Evolutionary conservation across 2,888 invertebrate species (phyloP).

Genomic region (Notodonta ziczac): DNA sequence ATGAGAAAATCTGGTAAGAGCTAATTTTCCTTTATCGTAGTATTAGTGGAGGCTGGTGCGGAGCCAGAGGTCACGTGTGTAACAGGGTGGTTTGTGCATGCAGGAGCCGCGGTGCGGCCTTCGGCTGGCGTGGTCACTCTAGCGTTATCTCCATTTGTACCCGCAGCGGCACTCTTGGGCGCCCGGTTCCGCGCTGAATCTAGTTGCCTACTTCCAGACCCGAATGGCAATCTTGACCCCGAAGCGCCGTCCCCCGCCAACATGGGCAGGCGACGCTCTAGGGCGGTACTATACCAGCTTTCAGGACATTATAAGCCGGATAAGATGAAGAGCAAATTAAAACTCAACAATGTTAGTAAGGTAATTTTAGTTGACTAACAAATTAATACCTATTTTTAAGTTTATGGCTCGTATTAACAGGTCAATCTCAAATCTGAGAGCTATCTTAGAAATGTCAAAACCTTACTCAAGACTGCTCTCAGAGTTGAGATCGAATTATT

Average conservation of each 20-base stretch:
- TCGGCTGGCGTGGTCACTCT: constrained; percentile 85
- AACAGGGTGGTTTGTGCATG: constrained; percentile 82
- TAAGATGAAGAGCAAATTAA: constrained; percentile 96
- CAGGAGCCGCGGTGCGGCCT: constrained; percentile 85
- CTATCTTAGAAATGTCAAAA: too few species aligned
- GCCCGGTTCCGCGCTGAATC: constrained; percentile 92
- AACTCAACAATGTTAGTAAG: constrained; percentile 96
- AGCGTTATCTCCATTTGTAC: constrained; percentile 86
- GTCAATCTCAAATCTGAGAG: too few species aligned
- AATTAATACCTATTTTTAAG: constrained; percentile 14
- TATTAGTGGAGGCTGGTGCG: constrained; percentile 32
- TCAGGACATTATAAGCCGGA: constrained; percentile 98
- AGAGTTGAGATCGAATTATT: too few species aligned
- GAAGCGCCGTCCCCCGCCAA: constrained; percentile 93
- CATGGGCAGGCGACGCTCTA: constrained; percentile 95
- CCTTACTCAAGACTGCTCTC: too few species aligned
- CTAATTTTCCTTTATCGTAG: constrained; percentile 32
- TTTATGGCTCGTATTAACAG: too few species aligned
- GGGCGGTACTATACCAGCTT: constrained; percentile 98
- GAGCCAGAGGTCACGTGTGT: constrained; percentile 46
- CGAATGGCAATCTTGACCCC: constrained; percentile 92
- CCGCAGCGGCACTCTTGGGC: constrained; percentile 91
- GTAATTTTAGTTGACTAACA: constrained; percentile 48
- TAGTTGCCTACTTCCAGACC: constrained; percentile 92
- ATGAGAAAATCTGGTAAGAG: constrained; percentile 33